Conservation (phyloP, 2,888 invertebrate species). For the Odontothrips loti region DNA sequence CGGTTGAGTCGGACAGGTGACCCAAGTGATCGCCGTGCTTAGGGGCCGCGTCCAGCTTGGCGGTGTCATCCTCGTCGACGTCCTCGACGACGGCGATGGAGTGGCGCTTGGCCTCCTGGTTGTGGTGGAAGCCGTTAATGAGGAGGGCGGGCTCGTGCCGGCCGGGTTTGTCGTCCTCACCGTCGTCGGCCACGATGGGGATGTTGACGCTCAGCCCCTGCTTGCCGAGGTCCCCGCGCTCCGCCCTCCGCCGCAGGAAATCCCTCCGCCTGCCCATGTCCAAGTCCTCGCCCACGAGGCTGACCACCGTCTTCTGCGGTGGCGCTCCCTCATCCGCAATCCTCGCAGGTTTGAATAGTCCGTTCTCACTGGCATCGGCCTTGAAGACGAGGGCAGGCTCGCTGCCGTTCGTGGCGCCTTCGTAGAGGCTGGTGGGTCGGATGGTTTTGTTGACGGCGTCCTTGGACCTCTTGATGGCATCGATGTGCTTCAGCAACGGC, state of each 20-base stretch:
- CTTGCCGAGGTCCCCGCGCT: neutral
- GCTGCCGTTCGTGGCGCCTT: neutral
- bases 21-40: neutral
- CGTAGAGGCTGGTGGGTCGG: neutral
- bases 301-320: neutral
- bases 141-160: neutral
- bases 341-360: no score
- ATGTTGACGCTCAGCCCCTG: neutral
- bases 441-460: neutral
- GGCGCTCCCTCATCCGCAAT: neutral
- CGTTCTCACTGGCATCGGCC: no score
- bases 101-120: slow-evolving; percentile 49
- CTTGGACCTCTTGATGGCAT: neutral
- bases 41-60: neutral
- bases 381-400: neutral
- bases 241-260: neutral
- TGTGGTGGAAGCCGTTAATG: neutral
- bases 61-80: slow-evolving; percentile 41
- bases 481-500: slow-evolving; percentile 5
- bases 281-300: neutral
- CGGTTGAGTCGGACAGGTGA: neutral
- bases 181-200: slow-evolving; percentile 37
- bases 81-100: slow-evolving; percentile 53
- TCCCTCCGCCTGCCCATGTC: slow-evolving; percentile 17
- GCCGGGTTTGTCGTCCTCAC: neutral